Evolutionary conservation across 2,797 vertebrate genomes (phyloP).

Genomic region (Pseudocheirus occidentalis): DNA sequence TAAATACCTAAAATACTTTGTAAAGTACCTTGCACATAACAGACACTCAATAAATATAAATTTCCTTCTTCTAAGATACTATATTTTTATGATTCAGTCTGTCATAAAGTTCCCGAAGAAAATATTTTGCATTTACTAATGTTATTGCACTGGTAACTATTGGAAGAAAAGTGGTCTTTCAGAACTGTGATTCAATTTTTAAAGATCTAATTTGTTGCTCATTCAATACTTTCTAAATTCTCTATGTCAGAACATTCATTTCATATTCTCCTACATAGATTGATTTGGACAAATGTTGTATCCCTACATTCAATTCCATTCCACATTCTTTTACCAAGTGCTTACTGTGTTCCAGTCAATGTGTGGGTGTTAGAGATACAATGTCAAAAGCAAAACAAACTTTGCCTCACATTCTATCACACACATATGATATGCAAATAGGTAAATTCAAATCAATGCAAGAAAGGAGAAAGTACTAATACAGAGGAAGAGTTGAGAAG

Average conservation of each 20-base stretch:
- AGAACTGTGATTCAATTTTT: background rate
- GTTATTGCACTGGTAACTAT: background rate
- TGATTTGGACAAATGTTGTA: background rate
- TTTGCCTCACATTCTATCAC: background rate
- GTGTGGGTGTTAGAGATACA: background rate
- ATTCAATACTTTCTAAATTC: background rate
- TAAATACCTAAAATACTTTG: background rate
- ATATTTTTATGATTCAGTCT: background rate
- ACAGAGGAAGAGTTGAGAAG: background rate
- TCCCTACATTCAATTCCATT: background rate
- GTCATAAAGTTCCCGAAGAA: background rate
- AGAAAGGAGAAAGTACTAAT: background rate
- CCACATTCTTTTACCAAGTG: background rate
- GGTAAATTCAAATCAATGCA: background rate
- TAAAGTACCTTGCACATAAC: background rate
- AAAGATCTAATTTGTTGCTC: background rate
- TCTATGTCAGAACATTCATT: background rate
- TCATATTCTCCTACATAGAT: background rate
- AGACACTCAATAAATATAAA: background rate
- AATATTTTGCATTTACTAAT: background rate
- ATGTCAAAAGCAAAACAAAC: background rate
- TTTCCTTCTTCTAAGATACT: background rate
- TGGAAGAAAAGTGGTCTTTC: background rate
- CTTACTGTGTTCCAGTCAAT: background rate
- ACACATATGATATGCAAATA: background rate